Evolutionary conservation across 2,888 invertebrate species (phyloP).

Genomic region (Mystacides longicornis): DNA sequence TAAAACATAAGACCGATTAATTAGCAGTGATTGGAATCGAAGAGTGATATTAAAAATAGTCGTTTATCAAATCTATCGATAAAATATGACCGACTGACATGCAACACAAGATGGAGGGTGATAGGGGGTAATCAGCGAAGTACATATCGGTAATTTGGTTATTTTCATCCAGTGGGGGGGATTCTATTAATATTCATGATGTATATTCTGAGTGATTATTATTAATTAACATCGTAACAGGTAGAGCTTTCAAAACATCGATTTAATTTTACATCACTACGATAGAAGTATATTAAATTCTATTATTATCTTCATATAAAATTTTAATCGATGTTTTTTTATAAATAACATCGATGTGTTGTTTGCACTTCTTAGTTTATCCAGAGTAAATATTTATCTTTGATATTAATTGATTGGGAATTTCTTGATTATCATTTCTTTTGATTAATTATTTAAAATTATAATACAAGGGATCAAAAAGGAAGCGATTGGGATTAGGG

Average conservation of each 20-base stretch:
- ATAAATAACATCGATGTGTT: too few relatives aligned
- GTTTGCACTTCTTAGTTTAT: too few relatives aligned
- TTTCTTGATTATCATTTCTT: constrained; percentile 2
- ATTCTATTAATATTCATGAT: neutral
- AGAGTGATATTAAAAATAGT: too few relatives aligned
- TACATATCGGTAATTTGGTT: neutral
- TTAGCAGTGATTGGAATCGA: too few relatives aligned
- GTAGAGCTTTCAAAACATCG: neutral
- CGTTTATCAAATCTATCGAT: too few relatives aligned
- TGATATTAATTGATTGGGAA: constrained; percentile 9
- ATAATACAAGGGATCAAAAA: neutral
- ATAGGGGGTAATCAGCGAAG: too few relatives aligned
- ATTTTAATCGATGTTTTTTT: neutral
- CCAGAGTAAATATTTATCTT: too few relatives aligned
- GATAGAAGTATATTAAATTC: neutral
- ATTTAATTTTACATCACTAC: too few relatives aligned
- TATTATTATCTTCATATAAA: neutral
- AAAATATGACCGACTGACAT: too few relatives aligned
- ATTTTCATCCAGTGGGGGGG: neutral
- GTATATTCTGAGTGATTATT: neutral
- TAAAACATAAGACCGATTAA: too few relatives aligned
- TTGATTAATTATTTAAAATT: constrained; percentile 6
- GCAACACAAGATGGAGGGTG: too few relatives aligned
- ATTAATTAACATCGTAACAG: neutral
- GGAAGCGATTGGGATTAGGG: neutral